A percentile compares a stretch with the other conserved stretches of the same genome.
These are phyloP conservation scores for Trichopoda pennipes DNA, from an alignment of 2,888 invertebrate genomes.

Conservation along the genomic window DNA sequence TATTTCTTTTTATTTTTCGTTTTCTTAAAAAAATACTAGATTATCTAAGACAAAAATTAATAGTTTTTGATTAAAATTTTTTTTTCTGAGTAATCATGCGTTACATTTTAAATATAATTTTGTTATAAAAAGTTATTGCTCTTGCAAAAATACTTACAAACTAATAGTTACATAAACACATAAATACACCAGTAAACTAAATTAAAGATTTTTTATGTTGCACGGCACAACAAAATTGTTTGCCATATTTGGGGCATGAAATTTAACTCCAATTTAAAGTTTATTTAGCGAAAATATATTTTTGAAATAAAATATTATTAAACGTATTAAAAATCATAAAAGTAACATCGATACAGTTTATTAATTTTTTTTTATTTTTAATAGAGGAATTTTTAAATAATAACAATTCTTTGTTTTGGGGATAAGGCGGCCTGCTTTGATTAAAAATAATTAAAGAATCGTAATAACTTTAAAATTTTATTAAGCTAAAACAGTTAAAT, in stretches of 20 bases:
- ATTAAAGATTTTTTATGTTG: constrained; percentile 36
- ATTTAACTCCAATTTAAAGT: constrained; percentile 39
- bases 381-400: constrained; percentile 27
- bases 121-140: constrained; percentile 37
- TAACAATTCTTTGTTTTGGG: background rate
- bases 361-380: constrained; percentile 22
- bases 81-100: constrained; percentile 54
- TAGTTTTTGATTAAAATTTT: constrained; percentile 1
- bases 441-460: constrained; percentile 23
- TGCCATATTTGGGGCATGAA: constrained; percentile 65
- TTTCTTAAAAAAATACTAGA: constrained; percentile 6
- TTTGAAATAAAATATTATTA: constrained; percentile 29
- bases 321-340: constrained; percentile 24
- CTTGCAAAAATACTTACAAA: background rate
- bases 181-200: constrained; percentile 9
- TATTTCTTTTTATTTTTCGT: constrained; percentile 19
- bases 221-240: constrained; percentile 51
- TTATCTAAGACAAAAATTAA: constrained; percentile 17
- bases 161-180: background rate
- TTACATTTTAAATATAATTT: constrained; percentile 54
- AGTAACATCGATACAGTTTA: constrained; percentile 14
- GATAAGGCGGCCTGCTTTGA: constrained; percentile 21
- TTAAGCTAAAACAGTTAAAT: background rate
- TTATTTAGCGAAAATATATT: constrained; percentile 13
- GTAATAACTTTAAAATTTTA: constrained; percentile 24